Evolutionary conservation across 2,113 vertebrate species (phyloP).

Genomic region (Agelaius phoeniceus): DNA sequence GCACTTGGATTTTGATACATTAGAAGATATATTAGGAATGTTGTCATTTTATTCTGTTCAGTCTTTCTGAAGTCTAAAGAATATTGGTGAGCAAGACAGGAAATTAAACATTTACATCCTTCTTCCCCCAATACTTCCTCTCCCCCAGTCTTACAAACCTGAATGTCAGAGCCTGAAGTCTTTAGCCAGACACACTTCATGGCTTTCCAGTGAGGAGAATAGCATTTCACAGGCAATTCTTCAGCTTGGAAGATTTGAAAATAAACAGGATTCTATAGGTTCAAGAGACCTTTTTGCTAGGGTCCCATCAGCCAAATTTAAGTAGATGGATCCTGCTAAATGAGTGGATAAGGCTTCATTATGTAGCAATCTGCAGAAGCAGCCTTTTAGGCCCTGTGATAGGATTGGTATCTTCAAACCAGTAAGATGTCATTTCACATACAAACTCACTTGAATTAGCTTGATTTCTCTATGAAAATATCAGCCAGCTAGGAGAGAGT

Average conservation of each 20-base stretch:
- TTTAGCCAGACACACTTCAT: background rate
- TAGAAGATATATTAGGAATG: background rate
- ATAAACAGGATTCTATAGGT: background rate
- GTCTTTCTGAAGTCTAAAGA: background rate
- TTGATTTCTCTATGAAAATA: background rate
- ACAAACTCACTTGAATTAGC: background rate
- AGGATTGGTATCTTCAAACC: background rate
- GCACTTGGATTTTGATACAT: background rate
- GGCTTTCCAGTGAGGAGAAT: background rate
- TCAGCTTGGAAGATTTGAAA: background rate
- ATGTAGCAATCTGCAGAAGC: background rate
- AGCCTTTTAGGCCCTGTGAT: background rate
- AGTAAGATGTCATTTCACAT: background rate
- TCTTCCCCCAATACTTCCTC: background rate
- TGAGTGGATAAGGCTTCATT: background rate
- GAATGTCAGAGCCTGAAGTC: background rate
- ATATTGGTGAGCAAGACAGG: background rate
- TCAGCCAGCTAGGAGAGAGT: background rate
- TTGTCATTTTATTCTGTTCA: background rate
- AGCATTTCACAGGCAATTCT: background rate
- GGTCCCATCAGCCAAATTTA: background rate
- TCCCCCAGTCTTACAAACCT: background rate
- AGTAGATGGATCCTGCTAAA: background rate
- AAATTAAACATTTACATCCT: conserved; percentile 21
- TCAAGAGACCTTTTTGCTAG: background rate